Evolutionary conservation across 2,797 vertebrate species (phyloP), one percentile per base, ranked within the genome.

Genomic region (Ceryle rudis): DNA sequence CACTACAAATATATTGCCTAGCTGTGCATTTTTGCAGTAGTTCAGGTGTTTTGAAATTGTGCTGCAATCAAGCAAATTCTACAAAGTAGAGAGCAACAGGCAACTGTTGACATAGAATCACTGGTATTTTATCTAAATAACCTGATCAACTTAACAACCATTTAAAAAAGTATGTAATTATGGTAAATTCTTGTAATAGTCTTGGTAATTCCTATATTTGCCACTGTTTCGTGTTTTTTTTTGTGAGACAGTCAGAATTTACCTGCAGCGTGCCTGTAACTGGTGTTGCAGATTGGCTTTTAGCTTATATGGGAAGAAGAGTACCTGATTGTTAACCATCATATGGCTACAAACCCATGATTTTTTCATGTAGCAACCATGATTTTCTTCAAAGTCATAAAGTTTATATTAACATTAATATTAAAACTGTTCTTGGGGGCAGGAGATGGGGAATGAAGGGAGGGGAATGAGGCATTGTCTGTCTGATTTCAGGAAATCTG

Each of bases 201-300:
- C 26, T 49, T 9, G 1, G 3, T 79, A 33, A 14, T 72, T 81
- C 81, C 41, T 31, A 28, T 6, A 35, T 19, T 21, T 3, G 1
- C 6, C 35, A 14, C 37, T 21, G 5, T 0, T 3, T 42, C 14
- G 26, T 25, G 55, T 41, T 51, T 42, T 18, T 9, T 16, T 7
- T 28, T 18, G 21, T 8, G 23, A 28, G 6, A 55, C 29, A 41
- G 14, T 18, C 17, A 88, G 44, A 44, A 73, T 58, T 73, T 60
- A 42, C 18, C 37, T 46, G 55, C 10, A 42, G 5, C 0, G 0
- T 28, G 35, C 11, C 11, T 89, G n/a, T 23, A 87, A 8, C 19
- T 58, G 26, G 8, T 46, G 26, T 35, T 77, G 25, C 17, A 72
- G 31, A 10, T 10, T 29, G 10, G 4, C 4, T 66, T 84, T 86